A percentile compares a stretch with the other conserved stretches of the same genome.
phyloP scores from a whole-genome alignment of 2,888 invertebrate genomes.

The Ceriagrion tenellum region DNA sequence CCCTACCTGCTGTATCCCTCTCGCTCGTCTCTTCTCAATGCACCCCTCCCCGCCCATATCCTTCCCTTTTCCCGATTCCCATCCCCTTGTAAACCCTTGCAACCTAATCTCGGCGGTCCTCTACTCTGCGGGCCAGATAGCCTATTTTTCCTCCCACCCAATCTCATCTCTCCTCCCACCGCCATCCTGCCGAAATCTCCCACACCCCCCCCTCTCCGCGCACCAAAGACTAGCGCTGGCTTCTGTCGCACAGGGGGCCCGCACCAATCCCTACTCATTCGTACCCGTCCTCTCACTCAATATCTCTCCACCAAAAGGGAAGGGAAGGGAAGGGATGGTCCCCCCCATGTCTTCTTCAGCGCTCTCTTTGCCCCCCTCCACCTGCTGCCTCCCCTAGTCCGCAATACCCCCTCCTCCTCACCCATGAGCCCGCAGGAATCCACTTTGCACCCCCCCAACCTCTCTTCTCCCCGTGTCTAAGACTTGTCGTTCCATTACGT shows the following conservation, averaged over 20 bases:
- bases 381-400: too few relatives aligned
- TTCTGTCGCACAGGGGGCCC: not conserved
- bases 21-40: not conserved
- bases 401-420: too few relatives aligned
- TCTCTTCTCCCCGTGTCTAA: too few relatives aligned
- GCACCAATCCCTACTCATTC: not conserved
- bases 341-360: too few relatives aligned
- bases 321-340: too few relatives aligned
- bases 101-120: not conserved
- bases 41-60: not conserved
- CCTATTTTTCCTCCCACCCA: not conserved
- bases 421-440: too few relatives aligned
- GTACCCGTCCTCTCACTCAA: not conserved
- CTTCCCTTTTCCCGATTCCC: not conserved
- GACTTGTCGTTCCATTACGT: too few relatives aligned
- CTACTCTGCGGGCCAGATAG: not conserved
- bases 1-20: not conserved
- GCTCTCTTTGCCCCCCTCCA: too few relatives aligned
- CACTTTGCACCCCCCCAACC: too few relatives aligned
- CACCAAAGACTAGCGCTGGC: too few relatives aligned
- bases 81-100: not conserved
- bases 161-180: not conserved
- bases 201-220: not conserved
- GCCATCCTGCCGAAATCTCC: too few relatives aligned
- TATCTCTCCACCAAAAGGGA: not conserved